Evolutionary conservation across 2,113 vertebrate species (phyloP).

Genomic region (Regulus satrapa): DNA sequence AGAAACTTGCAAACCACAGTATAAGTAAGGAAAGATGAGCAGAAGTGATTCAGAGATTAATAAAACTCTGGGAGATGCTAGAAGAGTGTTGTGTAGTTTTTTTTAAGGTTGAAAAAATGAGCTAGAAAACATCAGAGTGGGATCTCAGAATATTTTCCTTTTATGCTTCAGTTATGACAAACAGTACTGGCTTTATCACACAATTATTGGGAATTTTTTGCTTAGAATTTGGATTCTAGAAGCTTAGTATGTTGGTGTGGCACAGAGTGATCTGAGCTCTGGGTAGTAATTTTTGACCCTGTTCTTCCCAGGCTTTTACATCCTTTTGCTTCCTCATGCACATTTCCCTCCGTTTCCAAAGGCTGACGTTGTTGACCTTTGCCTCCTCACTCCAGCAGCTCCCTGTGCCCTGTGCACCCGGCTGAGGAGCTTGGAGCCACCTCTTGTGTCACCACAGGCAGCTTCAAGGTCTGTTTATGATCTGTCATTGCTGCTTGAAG

Average conservation of each 20-base stretch:
- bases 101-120: neutral
- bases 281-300: neutral
- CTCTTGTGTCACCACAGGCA: neutral
- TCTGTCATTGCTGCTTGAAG: neutral
- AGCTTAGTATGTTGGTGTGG: neutral
- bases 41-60: neutral
- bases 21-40: neutral
- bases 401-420: fast-evolving
- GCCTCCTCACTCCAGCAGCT: neutral
- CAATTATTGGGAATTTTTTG: neutral
- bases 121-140: neutral
- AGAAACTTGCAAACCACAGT: neutral
- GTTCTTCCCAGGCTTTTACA: neutral
- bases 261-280: neutral
- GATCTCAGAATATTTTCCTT: neutral
- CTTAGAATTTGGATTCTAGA: neutral
- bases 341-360: fast-evolving
- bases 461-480: neutral
- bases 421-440: neutral
- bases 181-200: neutral
- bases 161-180: neutral
- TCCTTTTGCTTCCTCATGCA: neutral
- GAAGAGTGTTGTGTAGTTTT: neutral
- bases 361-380: neutral
- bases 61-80: neutral